Evolutionary conservation across 2,888 invertebrate species (phyloP).

Genomic region (Hoplodrina blanda): DNA sequence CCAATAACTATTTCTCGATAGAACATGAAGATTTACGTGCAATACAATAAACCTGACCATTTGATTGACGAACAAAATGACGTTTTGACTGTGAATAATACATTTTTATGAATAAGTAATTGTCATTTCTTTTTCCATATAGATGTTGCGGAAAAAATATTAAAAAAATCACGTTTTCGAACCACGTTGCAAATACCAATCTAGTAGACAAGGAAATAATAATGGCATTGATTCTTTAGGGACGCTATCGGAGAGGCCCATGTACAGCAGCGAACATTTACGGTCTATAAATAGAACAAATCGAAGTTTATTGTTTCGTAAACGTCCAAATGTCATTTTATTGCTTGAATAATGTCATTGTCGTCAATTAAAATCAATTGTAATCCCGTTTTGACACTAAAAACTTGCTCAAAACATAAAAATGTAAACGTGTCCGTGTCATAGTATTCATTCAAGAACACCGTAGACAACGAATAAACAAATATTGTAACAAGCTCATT

Average conservation of each 20-base stretch:
- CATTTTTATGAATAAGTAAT: slow-evolving; percentile 7
- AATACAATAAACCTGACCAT: neutral
- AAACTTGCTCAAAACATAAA: slow-evolving; percentile 8
- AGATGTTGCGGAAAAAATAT: slow-evolving; percentile 2
- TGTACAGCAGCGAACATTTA: slow-evolving; percentile 29
- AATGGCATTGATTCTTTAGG: slow-evolving; percentile 7
- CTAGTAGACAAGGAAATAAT: slow-evolving; percentile 2
- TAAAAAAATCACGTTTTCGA: slow-evolving; percentile 5
- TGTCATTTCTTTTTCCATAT: slow-evolving; percentile 11
- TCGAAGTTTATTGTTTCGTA: slow-evolving; percentile 34
- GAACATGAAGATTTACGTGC: slow-evolving; percentile 6
- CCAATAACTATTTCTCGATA: neutral
- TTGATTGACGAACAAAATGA: slow-evolving; percentile 8
- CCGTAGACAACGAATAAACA: slow-evolving; percentile 25
- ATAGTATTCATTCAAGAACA: slow-evolving; percentile 24
- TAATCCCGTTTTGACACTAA: slow-evolving; percentile 22
- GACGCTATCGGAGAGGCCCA: neutral
- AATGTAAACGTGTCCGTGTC: slow-evolving; percentile 6
- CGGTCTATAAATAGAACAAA: slow-evolving; percentile 23
- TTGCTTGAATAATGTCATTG: slow-evolving; percentile 34
- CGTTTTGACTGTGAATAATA: slow-evolving; percentile 17
- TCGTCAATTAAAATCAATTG: slow-evolving; percentile 28
- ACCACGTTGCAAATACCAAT: slow-evolving; percentile 19
- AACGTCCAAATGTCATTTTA: slow-evolving; percentile 32
- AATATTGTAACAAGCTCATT: slow-evolving; percentile 48